Percentiles rank a stretch among this genome's conserved stretches.
Evolutionary conservation across 1,140 invertebrate species (phyloP).

Genomic region (Muscidifurax raptorellus): DNA sequence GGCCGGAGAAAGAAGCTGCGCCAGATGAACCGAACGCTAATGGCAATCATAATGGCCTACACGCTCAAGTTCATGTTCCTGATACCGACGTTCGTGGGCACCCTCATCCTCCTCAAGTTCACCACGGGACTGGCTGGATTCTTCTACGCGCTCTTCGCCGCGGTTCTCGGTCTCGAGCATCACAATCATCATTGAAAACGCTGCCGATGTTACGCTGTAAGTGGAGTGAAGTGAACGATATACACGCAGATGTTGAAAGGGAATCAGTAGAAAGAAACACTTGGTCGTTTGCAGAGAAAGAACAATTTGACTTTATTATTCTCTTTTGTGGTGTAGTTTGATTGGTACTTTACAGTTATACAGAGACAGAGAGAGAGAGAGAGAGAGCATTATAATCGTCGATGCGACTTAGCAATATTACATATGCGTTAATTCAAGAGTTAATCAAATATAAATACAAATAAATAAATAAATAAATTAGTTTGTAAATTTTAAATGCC

Average conservation of each 20-base stretch:
- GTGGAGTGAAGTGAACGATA: background rate
- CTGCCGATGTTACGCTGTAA: background rate
- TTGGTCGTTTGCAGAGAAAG: constrained; percentile 15
- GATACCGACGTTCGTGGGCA: constrained; percentile 84
- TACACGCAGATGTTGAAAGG: background rate
- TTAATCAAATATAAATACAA: constrained; percentile 32
- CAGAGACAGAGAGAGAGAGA: background rate
- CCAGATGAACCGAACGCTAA: constrained; percentile 79
- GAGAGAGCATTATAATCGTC: background rate
- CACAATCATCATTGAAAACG: constrained; percentile 53
- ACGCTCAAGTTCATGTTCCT: constrained; percentile 89
- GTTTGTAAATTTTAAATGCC: constrained; percentile 29
- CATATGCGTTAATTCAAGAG: constrained; percentile 8
- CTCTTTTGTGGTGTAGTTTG: constrained; percentile 14
- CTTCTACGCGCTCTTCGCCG: constrained; percentile 88
- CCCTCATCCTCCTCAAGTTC: constrained; percentile 82
- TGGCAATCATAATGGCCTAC: constrained; percentile 86
- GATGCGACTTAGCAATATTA: background rate
- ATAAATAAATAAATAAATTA: constrained; percentile 50
- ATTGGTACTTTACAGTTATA: constrained; percentile 34
- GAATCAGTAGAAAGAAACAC: constrained; percentile 33
- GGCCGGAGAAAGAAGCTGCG: constrained; percentile 77
- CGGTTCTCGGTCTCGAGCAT: constrained; percentile 76
- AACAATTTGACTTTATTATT: constrained; percentile 36
- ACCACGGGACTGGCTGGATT: constrained; percentile 87